Percentiles rank a stretch among this genome's conserved stretches.
These are phyloP conservation scores for Ophioderma brevispina DNA, from an alignment of 35 echinoderm and acorn worm genomes.

Conservation along the genomic window DNA sequence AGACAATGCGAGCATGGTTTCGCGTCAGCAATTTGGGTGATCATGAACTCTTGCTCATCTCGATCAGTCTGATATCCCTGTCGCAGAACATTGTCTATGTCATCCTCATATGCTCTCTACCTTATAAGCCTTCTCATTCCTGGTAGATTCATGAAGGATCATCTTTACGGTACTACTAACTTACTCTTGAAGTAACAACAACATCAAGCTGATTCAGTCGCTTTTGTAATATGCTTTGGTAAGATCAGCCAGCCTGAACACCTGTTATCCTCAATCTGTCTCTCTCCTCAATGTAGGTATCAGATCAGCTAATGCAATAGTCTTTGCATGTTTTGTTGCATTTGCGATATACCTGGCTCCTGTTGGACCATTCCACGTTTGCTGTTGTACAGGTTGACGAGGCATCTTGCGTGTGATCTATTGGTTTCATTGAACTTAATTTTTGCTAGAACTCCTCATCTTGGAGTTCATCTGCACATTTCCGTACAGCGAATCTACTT, in stretches of 20 bases:
- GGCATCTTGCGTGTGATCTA: slow-evolving; percentile 36
- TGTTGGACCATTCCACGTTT: neutral
- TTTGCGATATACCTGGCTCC: neutral
- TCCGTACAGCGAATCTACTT: slow-evolving; percentile 35
- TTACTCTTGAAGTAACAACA: too few relatives aligned
- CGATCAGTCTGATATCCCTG: too few relatives aligned
- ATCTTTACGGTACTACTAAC: too few relatives aligned
- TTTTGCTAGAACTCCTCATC: slow-evolving; percentile 9
- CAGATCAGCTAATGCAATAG: slow-evolving; percentile 6
- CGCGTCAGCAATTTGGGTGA: too few relatives aligned
- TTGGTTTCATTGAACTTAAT: slow-evolving; percentile 32
- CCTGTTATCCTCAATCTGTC: slow-evolving; percentile 2
- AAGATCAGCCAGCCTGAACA: slow-evolving; percentile 35
- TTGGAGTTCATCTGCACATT: slow-evolving; percentile 26
- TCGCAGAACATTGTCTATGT: too few relatives aligned
- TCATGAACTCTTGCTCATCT: too few relatives aligned
- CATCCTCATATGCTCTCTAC: too few relatives aligned
- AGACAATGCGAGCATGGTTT: too few relatives aligned
- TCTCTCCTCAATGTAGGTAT: slow-evolving; percentile 33
- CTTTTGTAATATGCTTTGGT: too few relatives aligned
- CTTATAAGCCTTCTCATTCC: too few relatives aligned
- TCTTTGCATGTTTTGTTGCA: slow-evolving; percentile 10
- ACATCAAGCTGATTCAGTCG: too few relatives aligned
- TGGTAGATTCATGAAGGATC: too few relatives aligned
- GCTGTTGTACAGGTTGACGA: slow-evolving; percentile 26